Percentiles rank a stretch among this genome's conserved stretches.
Evolutionary conservation across 2,797 vertebrate genomes (phyloP).

Genomic region (Taeniopygia guttata): DNA sequence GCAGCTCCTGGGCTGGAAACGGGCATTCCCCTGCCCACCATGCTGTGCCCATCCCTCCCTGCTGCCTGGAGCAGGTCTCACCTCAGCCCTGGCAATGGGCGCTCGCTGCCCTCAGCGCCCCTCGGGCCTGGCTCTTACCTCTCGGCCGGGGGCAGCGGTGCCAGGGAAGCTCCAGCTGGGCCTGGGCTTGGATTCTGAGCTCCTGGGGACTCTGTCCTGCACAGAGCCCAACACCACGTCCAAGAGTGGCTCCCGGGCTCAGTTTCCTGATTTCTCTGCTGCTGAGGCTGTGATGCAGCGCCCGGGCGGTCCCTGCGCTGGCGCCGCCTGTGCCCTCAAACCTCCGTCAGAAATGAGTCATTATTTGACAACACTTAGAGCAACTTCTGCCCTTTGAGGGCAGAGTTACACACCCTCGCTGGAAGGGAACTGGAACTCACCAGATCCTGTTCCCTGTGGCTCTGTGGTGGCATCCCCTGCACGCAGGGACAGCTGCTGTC

Average conservation of each 20-base stretch:
- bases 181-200: not conserved
- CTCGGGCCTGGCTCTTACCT: not conserved
- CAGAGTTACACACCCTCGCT: not conserved
- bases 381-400: not conserved
- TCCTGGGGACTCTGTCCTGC: not conserved
- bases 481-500: not conserved
- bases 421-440: not conserved
- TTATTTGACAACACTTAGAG: not conserved
- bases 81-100: too few species aligned
- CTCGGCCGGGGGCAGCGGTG: not conserved
- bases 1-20: not conserved
- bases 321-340: not conserved
- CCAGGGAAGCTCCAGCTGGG: not conserved
- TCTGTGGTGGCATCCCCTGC: rapidly evolving
- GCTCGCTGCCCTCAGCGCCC: not conserved
- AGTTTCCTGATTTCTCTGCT: constrained; percentile 44
- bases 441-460: not conserved
- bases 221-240: not conserved
- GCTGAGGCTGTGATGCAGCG: not conserved
- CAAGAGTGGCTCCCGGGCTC: not conserved
- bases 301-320: not conserved
- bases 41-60: rapidly evolving
- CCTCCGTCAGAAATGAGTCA: constrained; percentile 11
- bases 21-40: not conserved
- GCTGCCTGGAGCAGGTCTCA: rapidly evolving